A percentile compares a stretch with the other conserved stretches of the same genome.
phyloP scores from a whole-genome alignment of 2,797 vertebrate species.

The Melopsittacus undulatus region DNA sequence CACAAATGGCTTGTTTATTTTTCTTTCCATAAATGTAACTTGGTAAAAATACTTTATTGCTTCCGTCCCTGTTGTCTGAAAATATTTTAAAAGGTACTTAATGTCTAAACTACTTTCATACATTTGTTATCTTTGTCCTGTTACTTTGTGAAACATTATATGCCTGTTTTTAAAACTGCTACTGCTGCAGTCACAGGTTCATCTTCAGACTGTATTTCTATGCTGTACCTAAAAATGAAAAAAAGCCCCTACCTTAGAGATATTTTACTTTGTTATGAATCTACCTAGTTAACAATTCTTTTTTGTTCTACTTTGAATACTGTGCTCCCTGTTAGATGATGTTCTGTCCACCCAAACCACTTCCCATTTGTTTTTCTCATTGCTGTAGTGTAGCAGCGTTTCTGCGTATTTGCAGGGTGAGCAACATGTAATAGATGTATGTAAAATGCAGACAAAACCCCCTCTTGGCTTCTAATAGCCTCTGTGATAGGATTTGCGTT shows the following conservation, averaged over 20 bases:
- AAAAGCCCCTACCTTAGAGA: not conserved
- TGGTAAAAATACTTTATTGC: not conserved
- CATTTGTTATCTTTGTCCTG: not conserved
- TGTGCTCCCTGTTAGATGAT: not conserved
- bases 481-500: not conserved
- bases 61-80: not conserved
- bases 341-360: not conserved
- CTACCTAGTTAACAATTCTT: not conserved
- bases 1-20: conserved; percentile 34
- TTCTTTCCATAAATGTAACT: conserved; percentile 7
- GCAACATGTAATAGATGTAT: not conserved
- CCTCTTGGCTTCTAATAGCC: not conserved
- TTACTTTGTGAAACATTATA: not conserved
- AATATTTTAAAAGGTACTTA: not conserved
- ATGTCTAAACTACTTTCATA: not conserved
- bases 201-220: not conserved
- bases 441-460: not conserved
- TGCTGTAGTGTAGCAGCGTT: not conserved
- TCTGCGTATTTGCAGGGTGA: not conserved
- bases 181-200: not conserved
- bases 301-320: not conserved
- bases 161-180: not conserved
- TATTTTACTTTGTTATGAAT: not conserved
- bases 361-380: not conserved
- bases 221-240: not conserved